A percentile compares a stretch with the other conserved stretches of the same genome.
These are phyloP conservation scores for Chouioia cunea DNA, from an alignment of 2,888 invertebrate genomes.

Conservation along the genomic window DNA sequence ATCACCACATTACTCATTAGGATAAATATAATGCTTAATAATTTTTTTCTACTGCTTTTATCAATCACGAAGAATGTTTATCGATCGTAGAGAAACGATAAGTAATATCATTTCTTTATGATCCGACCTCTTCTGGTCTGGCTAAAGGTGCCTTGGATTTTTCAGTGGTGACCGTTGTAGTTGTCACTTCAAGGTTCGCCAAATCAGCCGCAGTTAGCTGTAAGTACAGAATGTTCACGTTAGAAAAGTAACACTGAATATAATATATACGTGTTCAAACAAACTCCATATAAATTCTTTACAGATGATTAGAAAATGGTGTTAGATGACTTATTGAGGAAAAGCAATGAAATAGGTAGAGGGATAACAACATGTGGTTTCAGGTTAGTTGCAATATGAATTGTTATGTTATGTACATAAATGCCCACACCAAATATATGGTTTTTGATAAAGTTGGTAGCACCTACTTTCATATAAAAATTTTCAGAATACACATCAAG, in stretches of 20 bases:
- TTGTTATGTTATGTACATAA: slow-evolving; percentile 27
- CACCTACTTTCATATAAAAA: neutral
- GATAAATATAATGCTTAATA: neutral
- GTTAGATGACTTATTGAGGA: neutral
- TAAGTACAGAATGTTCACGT: neutral
- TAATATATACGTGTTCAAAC: slow-evolving; percentile 24
- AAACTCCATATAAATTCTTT: neutral
- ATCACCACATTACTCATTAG: neutral
- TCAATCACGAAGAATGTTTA: no score
- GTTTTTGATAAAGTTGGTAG: slow-evolving; percentile 2
- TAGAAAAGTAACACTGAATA: slow-evolving; percentile 12
- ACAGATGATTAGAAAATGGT: slow-evolving; percentile 6
- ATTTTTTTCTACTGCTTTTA: slow-evolving; percentile 12
- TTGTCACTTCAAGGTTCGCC: slow-evolving; percentile 64
- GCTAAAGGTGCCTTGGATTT: slow-evolving; percentile 65
- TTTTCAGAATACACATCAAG: neutral
- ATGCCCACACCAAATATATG: slow-evolving; percentile 32
- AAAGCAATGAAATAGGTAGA: no score
- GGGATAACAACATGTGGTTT: slow-evolving; percentile 7
- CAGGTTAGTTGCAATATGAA: slow-evolving; percentile 13
- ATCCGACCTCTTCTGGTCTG: slow-evolving; percentile 65
- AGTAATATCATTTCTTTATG: slow-evolving; percentile 51
- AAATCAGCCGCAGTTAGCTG: slow-evolving; percentile 67
- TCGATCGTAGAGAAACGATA: no score
- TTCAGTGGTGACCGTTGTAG: slow-evolving; percentile 65